Conservation (phyloP, 2,888 invertebrate genomes). For the Ochlodes sylvanus region DNA sequence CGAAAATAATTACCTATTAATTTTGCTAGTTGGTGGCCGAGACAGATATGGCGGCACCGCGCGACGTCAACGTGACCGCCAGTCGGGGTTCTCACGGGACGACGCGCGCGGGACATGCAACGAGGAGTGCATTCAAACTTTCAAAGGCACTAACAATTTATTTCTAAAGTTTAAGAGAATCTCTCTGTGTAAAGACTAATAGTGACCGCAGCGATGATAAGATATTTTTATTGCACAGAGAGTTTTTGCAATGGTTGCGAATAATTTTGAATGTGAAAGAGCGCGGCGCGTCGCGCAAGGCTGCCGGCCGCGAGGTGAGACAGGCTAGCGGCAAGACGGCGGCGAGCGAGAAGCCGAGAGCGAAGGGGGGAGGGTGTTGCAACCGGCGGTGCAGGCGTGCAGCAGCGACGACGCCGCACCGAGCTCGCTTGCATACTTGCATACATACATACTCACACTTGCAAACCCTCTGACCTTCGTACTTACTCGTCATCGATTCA, state of each 20-base stretch:
- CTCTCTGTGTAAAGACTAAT: conserved; percentile 74
- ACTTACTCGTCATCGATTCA: conserved; percentile 79
- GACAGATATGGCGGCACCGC: conserved; percentile 89
- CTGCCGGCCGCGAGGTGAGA: conserved; percentile 85
- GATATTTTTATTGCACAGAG: conserved; percentile 82
- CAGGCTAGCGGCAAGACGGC: conserved; percentile 84
- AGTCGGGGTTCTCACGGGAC: conserved; percentile 90
- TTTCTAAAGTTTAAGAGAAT: conserved; percentile 64
- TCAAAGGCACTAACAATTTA: conserved; percentile 73
- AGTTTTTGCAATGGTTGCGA: conserved; percentile 84
- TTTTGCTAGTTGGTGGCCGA: conserved; percentile 86
- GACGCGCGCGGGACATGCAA: conserved; percentile 91
- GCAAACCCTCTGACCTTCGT: conserved; percentile 81
- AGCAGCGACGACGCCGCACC: conserved; percentile 83
- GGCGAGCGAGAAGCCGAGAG: conserved; percentile 83
- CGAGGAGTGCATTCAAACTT: conserved; percentile 86
- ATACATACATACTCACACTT: conserved; percentile 81
- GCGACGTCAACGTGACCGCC: conserved; percentile 89
- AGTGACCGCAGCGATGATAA: conserved; percentile 71
- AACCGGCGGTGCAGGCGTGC: conserved; percentile 84
- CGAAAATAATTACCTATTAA: conserved; percentile 86
- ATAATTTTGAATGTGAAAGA: conserved; percentile 85
- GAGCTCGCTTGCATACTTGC: conserved; percentile 85
- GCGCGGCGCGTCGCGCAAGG: conserved; percentile 85
- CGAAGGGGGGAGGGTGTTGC: conserved; percentile 85